Conservation (phyloP, 2,888 invertebrate species). For the Schizaphis graminum region DNA sequence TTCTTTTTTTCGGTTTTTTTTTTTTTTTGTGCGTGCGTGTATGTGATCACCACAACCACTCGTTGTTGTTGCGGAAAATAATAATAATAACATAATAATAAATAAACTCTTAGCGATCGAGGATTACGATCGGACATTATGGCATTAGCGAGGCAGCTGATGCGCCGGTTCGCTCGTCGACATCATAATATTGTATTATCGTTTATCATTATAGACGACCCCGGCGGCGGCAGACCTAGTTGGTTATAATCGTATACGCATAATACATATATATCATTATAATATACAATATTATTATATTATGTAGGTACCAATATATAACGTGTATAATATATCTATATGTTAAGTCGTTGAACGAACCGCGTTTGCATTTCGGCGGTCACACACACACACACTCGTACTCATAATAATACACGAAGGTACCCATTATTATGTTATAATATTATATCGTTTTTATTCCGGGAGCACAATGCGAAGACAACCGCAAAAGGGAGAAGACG, state of each 20-base stretch:
- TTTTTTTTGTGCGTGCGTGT: background rate
- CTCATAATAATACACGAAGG: background rate
- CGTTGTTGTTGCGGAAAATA: slow-evolving; percentile 38
- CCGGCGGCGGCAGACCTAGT: background rate
- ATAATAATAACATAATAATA: slow-evolving; percentile 20
- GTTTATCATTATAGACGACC: background rate
- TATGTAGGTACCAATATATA: background rate
- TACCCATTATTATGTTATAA: slow-evolving; percentile 1
- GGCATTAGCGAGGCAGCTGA: background rate
- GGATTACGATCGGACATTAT: slow-evolving; percentile 29
- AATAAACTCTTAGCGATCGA: slow-evolving; percentile 2
- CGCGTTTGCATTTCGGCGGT: slow-evolving; percentile 26
- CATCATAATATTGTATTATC: slow-evolving; percentile 16
- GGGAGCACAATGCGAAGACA: background rate
- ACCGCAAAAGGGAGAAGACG: slow-evolving; percentile 20
- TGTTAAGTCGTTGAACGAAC: background rate
- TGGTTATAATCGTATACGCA: background rate
- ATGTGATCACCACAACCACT: background rate
- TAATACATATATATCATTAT: background rate
- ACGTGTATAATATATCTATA: background rate
- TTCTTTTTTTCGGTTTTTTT: background rate
- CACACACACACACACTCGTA: background rate
- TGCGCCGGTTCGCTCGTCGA: background rate
- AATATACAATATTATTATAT: no score
- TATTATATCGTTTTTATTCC: slow-evolving; percentile 6